A percentile compares a stretch with the other conserved stretches of the same genome.
These are phyloP conservation scores for Microcaecilia unicolor DNA, from an alignment of 2,797 vertebrate species.

Conservation along the genomic window DNA sequence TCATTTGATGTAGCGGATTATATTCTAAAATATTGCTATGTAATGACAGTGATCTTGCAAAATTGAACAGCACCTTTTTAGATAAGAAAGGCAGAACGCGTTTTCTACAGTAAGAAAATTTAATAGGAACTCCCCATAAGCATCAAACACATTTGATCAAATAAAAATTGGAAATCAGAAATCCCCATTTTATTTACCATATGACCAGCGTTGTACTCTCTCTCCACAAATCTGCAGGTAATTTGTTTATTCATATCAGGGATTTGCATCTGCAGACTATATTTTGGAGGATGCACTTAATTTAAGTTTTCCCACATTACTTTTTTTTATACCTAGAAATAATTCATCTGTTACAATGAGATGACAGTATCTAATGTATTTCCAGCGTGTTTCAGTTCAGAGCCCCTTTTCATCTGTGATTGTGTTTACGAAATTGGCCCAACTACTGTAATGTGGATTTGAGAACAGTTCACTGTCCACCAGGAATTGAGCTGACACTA, in stretches of 20 bases:
- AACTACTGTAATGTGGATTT: slow-evolving; percentile 62
- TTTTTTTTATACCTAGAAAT: slow-evolving; percentile 50
- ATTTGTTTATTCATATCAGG: slow-evolving; percentile 40
- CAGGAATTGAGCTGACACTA: slow-evolving; percentile 53
- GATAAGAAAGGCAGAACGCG: too few species aligned
- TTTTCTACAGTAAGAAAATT: too few species aligned
- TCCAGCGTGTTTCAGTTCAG: slow-evolving; percentile 70
- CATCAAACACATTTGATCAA: too few species aligned
- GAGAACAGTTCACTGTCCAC: slow-evolving; percentile 71
- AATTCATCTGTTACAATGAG: slow-evolving; percentile 53
- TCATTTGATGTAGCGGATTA: too few species aligned
- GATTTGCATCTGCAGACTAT: slow-evolving; percentile 35
- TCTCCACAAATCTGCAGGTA: slow-evolving; percentile 26
- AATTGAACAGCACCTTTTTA: too few species aligned
- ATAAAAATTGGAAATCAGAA: too few species aligned
- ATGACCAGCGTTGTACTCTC: too few species aligned
- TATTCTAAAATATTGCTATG: too few species aligned
- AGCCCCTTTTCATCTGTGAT: slow-evolving; percentile 61
- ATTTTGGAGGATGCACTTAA: slow-evolving; percentile 42
- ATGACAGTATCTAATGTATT: slow-evolving; percentile 59
- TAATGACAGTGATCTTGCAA: too few species aligned
- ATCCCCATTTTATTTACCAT: too few species aligned
- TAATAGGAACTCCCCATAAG: too few species aligned
- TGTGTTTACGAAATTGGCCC: slow-evolving; percentile 66
- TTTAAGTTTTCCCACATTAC: slow-evolving; percentile 47